A percentile compares a stretch with the other conserved stretches of the same genome.
These are phyloP conservation scores for Ophion costatus DNA, from an alignment of 2,888 invertebrate genomes.

Conservation along the genomic window DNA sequence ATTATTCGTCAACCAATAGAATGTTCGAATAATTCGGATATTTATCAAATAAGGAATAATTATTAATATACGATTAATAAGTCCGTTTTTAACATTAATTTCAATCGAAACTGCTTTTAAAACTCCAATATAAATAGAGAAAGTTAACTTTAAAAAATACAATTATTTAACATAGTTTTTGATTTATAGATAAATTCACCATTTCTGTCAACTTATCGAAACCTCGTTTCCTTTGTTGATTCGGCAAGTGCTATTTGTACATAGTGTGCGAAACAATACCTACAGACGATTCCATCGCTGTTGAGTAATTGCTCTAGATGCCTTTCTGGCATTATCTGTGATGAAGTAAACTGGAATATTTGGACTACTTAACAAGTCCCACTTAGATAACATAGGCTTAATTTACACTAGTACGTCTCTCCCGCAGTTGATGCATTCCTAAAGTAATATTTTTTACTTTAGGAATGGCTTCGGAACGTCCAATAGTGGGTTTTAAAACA, in stretches of 20 bases:
- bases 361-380: background rate
- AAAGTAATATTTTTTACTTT: conserved; percentile 31
- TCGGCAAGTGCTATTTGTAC: background rate
- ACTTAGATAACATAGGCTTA: conserved; percentile 20
- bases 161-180: background rate
- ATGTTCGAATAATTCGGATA: no score
- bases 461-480: conserved; percentile 4
- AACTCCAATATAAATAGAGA: background rate
- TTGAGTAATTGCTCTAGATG: conserved; percentile 15
- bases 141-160: background rate
- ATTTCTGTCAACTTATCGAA: background rate
- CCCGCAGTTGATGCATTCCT: conserved; percentile 20
- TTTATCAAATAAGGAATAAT: no score
- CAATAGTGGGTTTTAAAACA: conserved; percentile 42
- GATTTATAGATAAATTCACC: background rate
- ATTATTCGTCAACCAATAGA: no score
- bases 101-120: background rate
- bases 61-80: no score
- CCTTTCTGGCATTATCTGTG: conserved; percentile 15
- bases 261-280: conserved; percentile 23
- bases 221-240: background rate
- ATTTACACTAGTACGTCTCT: conserved; percentile 25
- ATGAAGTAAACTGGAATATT: background rate
- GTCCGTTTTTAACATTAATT: background rate
- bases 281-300: background rate